Base-by-base conservation (phyloP, 2,797 vertebrate species). In the Hirundo rustica region DNA sequence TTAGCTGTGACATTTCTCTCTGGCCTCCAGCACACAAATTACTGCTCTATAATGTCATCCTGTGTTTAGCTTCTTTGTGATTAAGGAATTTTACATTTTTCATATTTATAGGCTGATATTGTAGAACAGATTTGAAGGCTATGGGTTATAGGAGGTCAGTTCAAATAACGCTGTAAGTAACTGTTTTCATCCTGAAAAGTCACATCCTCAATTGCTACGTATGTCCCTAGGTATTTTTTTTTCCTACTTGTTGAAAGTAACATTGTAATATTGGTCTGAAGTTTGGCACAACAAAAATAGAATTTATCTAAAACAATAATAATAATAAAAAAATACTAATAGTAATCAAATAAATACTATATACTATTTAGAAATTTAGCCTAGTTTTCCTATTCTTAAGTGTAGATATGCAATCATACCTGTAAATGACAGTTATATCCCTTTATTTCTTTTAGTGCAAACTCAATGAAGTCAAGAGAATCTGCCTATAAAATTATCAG, bases 11-110 rank as follows among this genome's bases (percentile, higher is more conserved):
- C 89, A 95, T 96, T 96, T 95, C 79, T 84, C 66, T 89, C 42
- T 96, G 75, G 72, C 89, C 76, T 50, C 30, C 54, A 92, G 94
- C 93, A 92, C 94, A 91, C 62, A 44, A 74, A 22, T 81, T 89
- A 42, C 85, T 91, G 68, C 34, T 92, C 61, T 83, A 7, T 91
- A 95, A 93, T 85, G 89, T 89, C 94, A 96, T 83, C 36, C 47
- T 64, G 53, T 42, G 85, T 87, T 92, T 85, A 82, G 32, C 48
- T 89, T 90, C 88, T 61, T 76, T 76, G 47, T 81, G 79, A 88
- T 89, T 80, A 94, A 92, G 20, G 68, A 85, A 75, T 91, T 93
- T 89, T 89, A 85, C 62, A 65, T 89, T 95, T 96, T 92, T 95
- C 34, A 25, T 74, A 73, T 45, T 16, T 80, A 65, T 83, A 88